Percentiles rank a stretch among this genome's conserved stretches.
Conservation (phyloP, 2,113 vertebrate genomes). For the Limanda limanda region DNA sequence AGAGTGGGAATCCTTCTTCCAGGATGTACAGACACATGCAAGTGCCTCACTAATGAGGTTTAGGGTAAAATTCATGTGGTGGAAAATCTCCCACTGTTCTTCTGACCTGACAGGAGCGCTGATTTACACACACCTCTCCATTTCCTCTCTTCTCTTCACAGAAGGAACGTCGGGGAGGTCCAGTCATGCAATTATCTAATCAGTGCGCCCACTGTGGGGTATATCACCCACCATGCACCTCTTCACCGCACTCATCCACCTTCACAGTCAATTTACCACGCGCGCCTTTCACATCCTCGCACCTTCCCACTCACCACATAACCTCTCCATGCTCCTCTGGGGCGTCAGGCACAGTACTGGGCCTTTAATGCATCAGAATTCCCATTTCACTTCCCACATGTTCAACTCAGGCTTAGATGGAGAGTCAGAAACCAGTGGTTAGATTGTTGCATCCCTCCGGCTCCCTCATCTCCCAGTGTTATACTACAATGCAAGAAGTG, state of each 20-base stretch:
- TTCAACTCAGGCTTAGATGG: too few species aligned
- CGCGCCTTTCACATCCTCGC: conserved; percentile 39
- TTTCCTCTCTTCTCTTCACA: conserved; percentile 9
- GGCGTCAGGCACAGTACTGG: neutral
- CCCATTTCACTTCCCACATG: conserved; percentile 10
- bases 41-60: too few species aligned
- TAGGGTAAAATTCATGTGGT: too few species aligned
- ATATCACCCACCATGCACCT: conserved; percentile 46
- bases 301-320: conserved; percentile 30
- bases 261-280: conserved; percentile 65
- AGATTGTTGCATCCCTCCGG: too few species aligned
- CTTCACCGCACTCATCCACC: conserved; percentile 59
- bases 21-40: too few species aligned
- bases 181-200: conserved; percentile 64
- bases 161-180: conserved; percentile 21
- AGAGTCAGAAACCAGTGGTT: too few species aligned
- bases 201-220: conserved; percentile 51
- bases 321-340: conserved; percentile 18
- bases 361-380: neutral
- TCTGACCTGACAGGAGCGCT: too few species aligned
- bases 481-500: neutral
- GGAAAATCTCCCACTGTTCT: neutral
- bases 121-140: conserved; percentile 2
- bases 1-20: too few species aligned
- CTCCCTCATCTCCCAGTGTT: too few species aligned